Base-by-base conservation (phyloP, 2,797 vertebrate species). In the Gallinago stenura region DNA sequence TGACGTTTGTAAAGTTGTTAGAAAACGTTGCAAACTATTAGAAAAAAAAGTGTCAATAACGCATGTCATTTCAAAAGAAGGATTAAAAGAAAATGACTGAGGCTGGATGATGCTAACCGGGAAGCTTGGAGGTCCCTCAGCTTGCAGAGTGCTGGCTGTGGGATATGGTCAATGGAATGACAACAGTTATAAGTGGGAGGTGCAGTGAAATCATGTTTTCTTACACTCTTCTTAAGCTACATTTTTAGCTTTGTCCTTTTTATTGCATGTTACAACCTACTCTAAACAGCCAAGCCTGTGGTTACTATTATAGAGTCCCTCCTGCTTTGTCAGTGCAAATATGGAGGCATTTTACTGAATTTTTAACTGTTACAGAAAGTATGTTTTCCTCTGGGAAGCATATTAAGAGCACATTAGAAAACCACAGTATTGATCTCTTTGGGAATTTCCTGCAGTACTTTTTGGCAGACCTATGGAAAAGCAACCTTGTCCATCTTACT, bases 1-100 rank as follows among this genome's bases (percentile, higher is more conserved):
- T 92, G 95, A 78, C 17, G 0, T 69, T 54, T 78, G 80, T 94
- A 37, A 86, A 82, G 84, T 64, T 91, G 79, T 92, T 87, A 94
- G 84, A 76, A 94, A 92, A 91, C 0, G 16, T 61, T 83, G 76
- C 58, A 60, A 60, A 66, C 57, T 69, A 43, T 62, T 81, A 90
- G 91, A 8, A 83, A 73, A 45, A 71, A 45, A 71, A 16, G 30
- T 35, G 87, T 88, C 94, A 83, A 87, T 93, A 80, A 50, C 20
- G 45, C 0, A 0, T 93, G 79, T 92, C 68, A 70, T 61, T 94
- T 91, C 69, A 88, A 83, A 91, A 79, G 65, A 41, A 54, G 72
- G 72, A 78, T 91, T 90, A 70, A 72, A 91, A 83, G 89, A 70
- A 54, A 45, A 16, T 61, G 46, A 6, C 26, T 57, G 70, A 68